phyloP scores from a whole-genome alignment of 2,113 vertebrate species.

The Brachyistius frenatus region DNA sequence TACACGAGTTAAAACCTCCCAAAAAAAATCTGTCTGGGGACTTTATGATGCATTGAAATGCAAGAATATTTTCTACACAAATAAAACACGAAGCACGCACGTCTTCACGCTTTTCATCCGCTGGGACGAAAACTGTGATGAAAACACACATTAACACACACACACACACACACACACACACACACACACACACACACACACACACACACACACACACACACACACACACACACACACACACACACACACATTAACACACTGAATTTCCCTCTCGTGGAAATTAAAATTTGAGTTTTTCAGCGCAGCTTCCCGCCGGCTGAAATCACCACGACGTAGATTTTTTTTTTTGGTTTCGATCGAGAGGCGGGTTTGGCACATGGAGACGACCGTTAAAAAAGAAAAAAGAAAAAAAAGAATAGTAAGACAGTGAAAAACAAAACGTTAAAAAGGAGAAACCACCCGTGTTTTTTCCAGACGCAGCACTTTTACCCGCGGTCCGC shows the following conservation, averaged over 20 bases:
- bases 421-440: background rate
- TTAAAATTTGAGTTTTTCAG: background rate
- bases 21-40: constrained; percentile 31
- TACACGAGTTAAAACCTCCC: constrained; percentile 20
- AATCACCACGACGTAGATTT: no score
- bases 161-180: no score
- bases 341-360: background rate
- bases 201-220: no score
- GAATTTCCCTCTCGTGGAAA: constrained; percentile 7
- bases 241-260: constrained; percentile 17
- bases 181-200: no score
- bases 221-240: background rate
- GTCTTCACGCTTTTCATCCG: background rate
- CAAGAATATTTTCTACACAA: constrained; percentile 5
- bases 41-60: background rate
- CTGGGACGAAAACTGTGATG: no score
- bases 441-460: background rate
- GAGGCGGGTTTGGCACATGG: constrained; percentile 44
- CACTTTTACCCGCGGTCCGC: no score
- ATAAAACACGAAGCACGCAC: constrained; percentile 18
- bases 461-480: no score
- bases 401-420: no score
- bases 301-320: no score
- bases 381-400: background rate
- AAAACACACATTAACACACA: no score